Evolutionary conservation across 2,888 invertebrate genomes (phyloP), one percentile per base, ranked within the genome.

Genomic region (Antheraea yamamai): DNA sequence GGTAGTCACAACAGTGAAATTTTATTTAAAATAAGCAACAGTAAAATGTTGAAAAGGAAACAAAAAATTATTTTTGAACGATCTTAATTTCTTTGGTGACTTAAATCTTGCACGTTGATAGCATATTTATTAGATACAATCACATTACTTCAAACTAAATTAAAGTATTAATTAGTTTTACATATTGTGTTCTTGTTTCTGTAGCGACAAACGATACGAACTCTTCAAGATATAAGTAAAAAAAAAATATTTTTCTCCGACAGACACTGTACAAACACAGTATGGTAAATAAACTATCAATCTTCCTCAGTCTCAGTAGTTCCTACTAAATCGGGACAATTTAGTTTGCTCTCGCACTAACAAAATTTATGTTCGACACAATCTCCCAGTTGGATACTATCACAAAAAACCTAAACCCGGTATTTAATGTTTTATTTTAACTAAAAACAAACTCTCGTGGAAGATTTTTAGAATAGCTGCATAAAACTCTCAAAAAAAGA

Each of bases 311-410:
- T 81, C 77, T 77, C 75, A 35, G 70, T 68, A 78, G 81, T 81
- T 83, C 79, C 79, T 76, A 76, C 73, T 76, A 75, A 76, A 78
- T 78, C 79, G 80, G 81, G 81, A 84, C 84, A 84, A 83, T 84
- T 85, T 83, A 80, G 80, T 79, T 81, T 76, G 68, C 73, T 58
- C 75, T 81, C 79, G 84, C 79, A 78, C 79, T 79, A 81, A 81
- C 78, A 78, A 79, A 84, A 86, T 85, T 87, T 87, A 86, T 84
- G 81, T 81, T 81, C 79, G 82, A 82, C 83, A 80, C 78, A 83
- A 83, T 81, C 79, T 85, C 81, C 75, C 75, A 55, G 58, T 68
- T 75, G 75, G 58, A 73, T 75, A 30, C 75, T 35, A 66, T 16
- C 26, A 66, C 30, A 66, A 66, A 66, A 66, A 66, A 66, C 16